A percentile compares a stretch with the other conserved stretches of the same genome.
phyloP scores from a whole-genome alignment of 2,888 invertebrate species.

The Dorcus parallelipipedus region DNA sequence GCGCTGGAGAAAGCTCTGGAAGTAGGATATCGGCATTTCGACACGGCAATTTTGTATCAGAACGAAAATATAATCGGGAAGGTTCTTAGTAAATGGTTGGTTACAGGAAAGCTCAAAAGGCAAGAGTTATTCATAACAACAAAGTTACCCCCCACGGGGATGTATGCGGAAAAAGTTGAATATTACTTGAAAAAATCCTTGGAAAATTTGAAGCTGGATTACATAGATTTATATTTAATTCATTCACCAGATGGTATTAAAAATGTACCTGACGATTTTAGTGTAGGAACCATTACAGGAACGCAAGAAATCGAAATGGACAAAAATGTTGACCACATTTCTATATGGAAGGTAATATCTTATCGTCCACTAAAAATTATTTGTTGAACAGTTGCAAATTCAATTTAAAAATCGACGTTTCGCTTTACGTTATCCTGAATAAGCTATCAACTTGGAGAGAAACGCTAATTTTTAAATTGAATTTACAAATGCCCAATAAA shows the following conservation, averaged over 20 bases:
- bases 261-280: conserved; percentile 54
- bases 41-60: conserved; percentile 70
- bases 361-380: background rate
- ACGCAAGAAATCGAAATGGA: conserved; percentile 45
- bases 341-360: conserved; percentile 12
- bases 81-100: conserved; percentile 67
- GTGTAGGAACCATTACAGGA: conserved; percentile 33
- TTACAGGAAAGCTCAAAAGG: conserved; percentile 61
- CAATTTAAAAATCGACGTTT: background rate
- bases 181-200: conserved; percentile 63
- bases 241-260: conserved; percentile 69
- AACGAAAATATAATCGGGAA: conserved; percentile 73
- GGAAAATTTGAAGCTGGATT: conserved; percentile 66
- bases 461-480: too few species aligned
- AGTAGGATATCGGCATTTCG: conserved; percentile 77
- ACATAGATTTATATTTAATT: conserved; percentile 75
- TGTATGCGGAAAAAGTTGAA: conserved; percentile 58
- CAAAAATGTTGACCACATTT: conserved; percentile 59
- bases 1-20: conserved; percentile 66
- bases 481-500: too few species aligned
- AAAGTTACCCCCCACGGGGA: conserved; percentile 66
- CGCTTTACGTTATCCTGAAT: background rate
- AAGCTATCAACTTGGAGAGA: too few species aligned
- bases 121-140: conserved; percentile 79
- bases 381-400: too few species aligned